Evolutionary conservation across 2,888 invertebrate genomes (phyloP).

Genomic region (Penaeus monodon): DNA sequence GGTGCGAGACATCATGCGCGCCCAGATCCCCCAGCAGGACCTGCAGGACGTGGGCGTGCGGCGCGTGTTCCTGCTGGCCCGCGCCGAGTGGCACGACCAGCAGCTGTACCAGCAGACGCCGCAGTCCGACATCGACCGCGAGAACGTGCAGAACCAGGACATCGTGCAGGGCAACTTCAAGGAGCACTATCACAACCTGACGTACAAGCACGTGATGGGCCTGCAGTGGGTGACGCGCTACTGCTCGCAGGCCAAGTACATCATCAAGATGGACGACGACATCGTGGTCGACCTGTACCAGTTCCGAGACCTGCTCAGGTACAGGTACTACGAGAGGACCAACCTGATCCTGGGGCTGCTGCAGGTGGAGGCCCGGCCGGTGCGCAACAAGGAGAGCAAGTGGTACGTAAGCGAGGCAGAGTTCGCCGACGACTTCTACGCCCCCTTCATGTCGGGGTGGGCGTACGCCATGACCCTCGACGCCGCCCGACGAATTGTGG

Average conservation of each 20-base stretch:
- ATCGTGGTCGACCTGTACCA: slow-evolving; percentile 80
- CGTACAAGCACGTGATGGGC: slow-evolving; percentile 86
- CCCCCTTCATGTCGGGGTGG: slow-evolving; percentile 85
- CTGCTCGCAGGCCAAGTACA: slow-evolving; percentile 76
- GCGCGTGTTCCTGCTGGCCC: slow-evolving; percentile 80
- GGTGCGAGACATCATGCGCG: slow-evolving; percentile 79
- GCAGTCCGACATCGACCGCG: slow-evolving; percentile 69
- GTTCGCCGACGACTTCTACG: slow-evolving; percentile 77
- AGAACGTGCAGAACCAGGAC: slow-evolving; percentile 73
- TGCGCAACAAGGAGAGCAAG: slow-evolving; percentile 79
- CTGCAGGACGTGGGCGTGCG: slow-evolving; percentile 75
- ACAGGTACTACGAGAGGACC: slow-evolving; percentile 37
- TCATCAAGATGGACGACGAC: slow-evolving; percentile 87
- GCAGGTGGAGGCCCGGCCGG: slow-evolving; percentile 66
- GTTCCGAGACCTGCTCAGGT: slow-evolving; percentile 69
- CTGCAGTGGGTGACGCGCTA: slow-evolving; percentile 79
- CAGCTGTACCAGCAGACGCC: slow-evolving; percentile 56
- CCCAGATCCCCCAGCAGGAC: slow-evolving; percentile 76
- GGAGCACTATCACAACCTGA: slow-evolving; percentile 85
- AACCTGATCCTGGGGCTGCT: slow-evolving; percentile 61
- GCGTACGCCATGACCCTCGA: slow-evolving; percentile 82
- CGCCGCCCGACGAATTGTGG: slow-evolving; percentile 75
- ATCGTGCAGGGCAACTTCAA: slow-evolving; percentile 82
- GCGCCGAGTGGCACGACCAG: slow-evolving; percentile 61
- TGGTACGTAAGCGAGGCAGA: slow-evolving; percentile 83